Conservation (phyloP, 2,797 vertebrate genomes). For the Cheirogaleus major region DNA sequence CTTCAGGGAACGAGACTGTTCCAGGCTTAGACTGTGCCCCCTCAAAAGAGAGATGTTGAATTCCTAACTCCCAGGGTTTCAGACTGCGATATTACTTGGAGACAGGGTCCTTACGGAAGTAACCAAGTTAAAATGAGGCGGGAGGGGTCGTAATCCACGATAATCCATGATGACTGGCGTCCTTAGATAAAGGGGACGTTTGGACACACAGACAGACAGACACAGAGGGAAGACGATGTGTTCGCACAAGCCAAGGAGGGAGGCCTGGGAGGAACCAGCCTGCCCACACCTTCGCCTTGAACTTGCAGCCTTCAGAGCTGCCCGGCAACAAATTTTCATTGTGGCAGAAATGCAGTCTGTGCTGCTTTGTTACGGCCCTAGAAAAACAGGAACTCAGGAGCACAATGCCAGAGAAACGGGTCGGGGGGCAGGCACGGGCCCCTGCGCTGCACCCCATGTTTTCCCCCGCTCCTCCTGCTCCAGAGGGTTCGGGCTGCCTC, state of each 20-base stretch:
- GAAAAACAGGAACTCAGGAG: not conserved
- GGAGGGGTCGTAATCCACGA: not conserved
- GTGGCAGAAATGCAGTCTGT: not conserved
- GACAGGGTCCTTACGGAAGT: not conserved
- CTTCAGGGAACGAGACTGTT: not conserved
- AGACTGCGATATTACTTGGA: not conserved
- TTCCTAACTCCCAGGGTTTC: not conserved
- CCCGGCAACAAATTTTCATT: not conserved
- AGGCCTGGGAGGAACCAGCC: not conserved
- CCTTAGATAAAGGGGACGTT: too few relatives aligned
- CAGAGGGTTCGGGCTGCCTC: not conserved
- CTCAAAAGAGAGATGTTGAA: not conserved
- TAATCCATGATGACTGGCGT: not conserved
- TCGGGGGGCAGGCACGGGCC: too few relatives aligned
- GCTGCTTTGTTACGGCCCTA: not conserved
- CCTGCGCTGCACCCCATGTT: not conserved
- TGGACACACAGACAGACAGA: too few relatives aligned
- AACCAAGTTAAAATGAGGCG: not conserved
- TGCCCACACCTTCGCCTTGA: not conserved
- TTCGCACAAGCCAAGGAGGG: too few relatives aligned
- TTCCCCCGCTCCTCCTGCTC: not conserved
- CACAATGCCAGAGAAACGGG: not conserved
- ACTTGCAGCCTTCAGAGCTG: not conserved
- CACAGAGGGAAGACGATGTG: not conserved
- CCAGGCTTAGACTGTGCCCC: not conserved